Percentiles rank a stretch among this genome's conserved stretches.
Conservation (phyloP, 2,797 vertebrate genomes). For the Mormyrops attenuatus region DNA sequence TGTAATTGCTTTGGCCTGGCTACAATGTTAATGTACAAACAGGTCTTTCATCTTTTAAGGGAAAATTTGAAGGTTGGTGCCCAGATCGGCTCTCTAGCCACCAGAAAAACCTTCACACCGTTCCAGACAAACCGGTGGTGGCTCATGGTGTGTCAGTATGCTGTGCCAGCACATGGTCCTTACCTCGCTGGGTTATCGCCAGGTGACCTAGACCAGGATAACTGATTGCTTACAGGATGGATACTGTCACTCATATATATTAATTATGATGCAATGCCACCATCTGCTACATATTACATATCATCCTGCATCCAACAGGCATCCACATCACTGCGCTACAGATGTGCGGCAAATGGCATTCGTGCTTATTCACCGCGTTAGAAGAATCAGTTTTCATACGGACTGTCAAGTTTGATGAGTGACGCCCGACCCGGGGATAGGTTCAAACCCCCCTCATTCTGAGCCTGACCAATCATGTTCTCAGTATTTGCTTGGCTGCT, state of each 20-base stretch:
- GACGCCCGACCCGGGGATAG: not conserved
- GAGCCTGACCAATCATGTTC: not conserved
- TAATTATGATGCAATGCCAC: not conserved
- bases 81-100: not conserved
- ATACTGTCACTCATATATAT: not conserved
- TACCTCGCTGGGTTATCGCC: not conserved
- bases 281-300: not conserved
- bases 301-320: not conserved
- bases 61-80: not conserved
- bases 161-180: not conserved
- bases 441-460: not conserved
- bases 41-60: not conserved
- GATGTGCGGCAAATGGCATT: not conserved
- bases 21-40: not conserved
- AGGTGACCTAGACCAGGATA: not conserved
- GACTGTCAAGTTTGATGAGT: not conserved
- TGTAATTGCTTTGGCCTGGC: not conserved
- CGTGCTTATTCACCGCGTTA: not conserved
- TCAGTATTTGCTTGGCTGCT: not conserved
- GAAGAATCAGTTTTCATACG: not conserved
- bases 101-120: not conserved
- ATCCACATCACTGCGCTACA: not conserved
- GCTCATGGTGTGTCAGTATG: no score
- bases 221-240: not conserved
- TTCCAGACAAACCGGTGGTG: not conserved